phyloP scores from a whole-genome alignment of 2,888 invertebrate species.

The Platycheirus rosarum region DNA sequence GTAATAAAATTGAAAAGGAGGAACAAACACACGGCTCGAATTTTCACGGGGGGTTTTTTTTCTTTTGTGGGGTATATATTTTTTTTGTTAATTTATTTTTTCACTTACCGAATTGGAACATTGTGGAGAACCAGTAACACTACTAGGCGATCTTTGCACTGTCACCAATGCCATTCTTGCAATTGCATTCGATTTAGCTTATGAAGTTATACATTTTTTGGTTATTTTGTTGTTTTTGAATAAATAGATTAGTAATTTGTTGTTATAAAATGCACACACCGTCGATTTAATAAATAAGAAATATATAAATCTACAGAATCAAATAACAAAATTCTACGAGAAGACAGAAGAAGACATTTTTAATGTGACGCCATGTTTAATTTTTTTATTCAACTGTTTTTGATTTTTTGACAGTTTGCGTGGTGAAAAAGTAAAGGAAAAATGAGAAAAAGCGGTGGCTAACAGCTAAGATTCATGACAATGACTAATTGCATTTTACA shows the following conservation, averaged over 20 bases:
- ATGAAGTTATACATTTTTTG: constrained; percentile 60
- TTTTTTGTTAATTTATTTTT: constrained; percentile 3
- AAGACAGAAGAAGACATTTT: constrained; percentile 75
- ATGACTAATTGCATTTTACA: no score
- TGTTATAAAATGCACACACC: constrained; percentile 59
- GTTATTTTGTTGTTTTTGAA: constrained; percentile 45
- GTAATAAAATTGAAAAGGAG: constrained; percentile 46
- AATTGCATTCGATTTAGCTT: constrained; percentile 68
- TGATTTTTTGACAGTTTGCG: constrained; percentile 57
- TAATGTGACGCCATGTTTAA: constrained; percentile 80
- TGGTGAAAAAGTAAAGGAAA: constrained; percentile 19
- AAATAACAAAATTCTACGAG: constrained; percentile 72
- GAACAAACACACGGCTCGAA: constrained; percentile 52
- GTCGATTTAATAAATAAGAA: constrained; percentile 67
- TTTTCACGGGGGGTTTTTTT: constrained; percentile 62
- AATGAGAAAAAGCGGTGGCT: constrained; percentile 42
- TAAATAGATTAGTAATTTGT: constrained; percentile 45
- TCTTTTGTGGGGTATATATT: constrained; percentile 11
- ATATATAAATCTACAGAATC: constrained; percentile 62
- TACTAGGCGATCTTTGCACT: constrained; percentile 89
- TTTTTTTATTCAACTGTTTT: constrained; percentile 63
- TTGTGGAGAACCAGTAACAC: constrained; percentile 86
- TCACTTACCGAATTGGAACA: constrained; percentile 82
- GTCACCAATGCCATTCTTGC: constrained; percentile 87
- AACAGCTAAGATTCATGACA: constrained; percentile 9